Evolutionary conservation across 2,797 vertebrate genomes (phyloP).

Genomic region (Danio jaintianensis): DNA sequence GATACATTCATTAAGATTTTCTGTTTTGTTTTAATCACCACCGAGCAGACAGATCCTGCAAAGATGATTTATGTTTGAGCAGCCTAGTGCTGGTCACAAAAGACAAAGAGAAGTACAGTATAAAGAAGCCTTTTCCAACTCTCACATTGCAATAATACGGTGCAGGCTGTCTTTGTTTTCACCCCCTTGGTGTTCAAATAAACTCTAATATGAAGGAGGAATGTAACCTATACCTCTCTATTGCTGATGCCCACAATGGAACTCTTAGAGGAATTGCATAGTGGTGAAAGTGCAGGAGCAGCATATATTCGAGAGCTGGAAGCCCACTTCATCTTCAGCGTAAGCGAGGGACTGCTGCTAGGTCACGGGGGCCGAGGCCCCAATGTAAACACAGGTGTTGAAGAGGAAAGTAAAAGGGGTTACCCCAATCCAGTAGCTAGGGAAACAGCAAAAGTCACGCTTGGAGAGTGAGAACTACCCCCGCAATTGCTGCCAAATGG

Average conservation of each 20-base stretch:
- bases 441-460: slow-evolving; percentile 73
- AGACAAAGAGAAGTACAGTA: slow-evolving; percentile 13
- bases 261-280: slow-evolving; percentile 74
- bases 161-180: slow-evolving; percentile 61
- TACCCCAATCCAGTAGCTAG: slow-evolving; percentile 76
- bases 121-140: slow-evolving; percentile 55
- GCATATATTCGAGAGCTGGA: slow-evolving; percentile 78
- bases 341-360: slow-evolving; percentile 76
- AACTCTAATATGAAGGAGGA: slow-evolving; percentile 66
- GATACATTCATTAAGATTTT: not conserved
- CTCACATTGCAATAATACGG: slow-evolving; percentile 61
- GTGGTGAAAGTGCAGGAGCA: slow-evolving; percentile 76
- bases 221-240: slow-evolving; percentile 72
- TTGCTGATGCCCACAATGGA: slow-evolving; percentile 70
- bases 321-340: slow-evolving; percentile 75
- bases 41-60: not conserved
- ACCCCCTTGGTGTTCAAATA: slow-evolving; percentile 65
- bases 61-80: not conserved
- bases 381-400: slow-evolving; percentile 88
- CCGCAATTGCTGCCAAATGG: slow-evolving; percentile 49
- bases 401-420: slow-evolving; percentile 72
- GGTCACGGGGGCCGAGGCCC: slow-evolving; percentile 76
- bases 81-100: slow-evolving; percentile 24
- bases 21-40: not conserved
- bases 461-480: slow-evolving; percentile 61